phyloP scores from a whole-genome alignment of 2,888 invertebrate species.

The Drosophila nigricruria region DNA sequence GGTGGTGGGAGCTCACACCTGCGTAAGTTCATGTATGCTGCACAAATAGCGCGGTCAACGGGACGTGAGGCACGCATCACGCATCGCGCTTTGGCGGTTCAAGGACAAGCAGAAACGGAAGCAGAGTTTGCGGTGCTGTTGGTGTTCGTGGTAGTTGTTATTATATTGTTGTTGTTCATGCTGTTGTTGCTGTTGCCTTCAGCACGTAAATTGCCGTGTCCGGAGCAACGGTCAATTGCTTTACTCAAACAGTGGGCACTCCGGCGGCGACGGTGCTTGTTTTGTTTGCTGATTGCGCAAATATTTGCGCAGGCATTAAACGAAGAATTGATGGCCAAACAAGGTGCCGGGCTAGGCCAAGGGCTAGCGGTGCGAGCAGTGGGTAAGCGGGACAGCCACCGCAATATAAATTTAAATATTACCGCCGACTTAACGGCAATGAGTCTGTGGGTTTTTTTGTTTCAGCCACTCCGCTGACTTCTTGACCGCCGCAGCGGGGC shows the following conservation, averaged over 20 bases:
- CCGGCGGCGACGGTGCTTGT: slow-evolving; percentile 58
- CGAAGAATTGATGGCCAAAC: slow-evolving; percentile 71
- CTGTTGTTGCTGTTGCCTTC: slow-evolving; percentile 23
- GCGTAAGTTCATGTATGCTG: slow-evolving; percentile 33
- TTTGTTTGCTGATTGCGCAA: slow-evolving; percentile 82
- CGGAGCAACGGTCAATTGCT: slow-evolving; percentile 76
- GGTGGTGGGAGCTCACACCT: slow-evolving; percentile 20
- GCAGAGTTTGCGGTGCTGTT: slow-evolving; percentile 59
- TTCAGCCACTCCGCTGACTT: slow-evolving; percentile 53
- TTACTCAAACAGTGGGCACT: slow-evolving; percentile 71
- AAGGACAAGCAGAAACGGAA: slow-evolving; percentile 70
- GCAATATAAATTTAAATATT: slow-evolving; percentile 78
- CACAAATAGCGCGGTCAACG: slow-evolving; percentile 42
- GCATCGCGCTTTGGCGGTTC: slow-evolving; percentile 25
- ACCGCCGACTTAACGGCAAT: slow-evolving; percentile 77
- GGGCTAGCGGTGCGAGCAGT: not conserved
- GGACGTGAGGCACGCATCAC: slow-evolving; percentile 17
- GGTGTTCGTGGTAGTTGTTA: slow-evolving; percentile 20
- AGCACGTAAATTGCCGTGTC: slow-evolving; percentile 57
- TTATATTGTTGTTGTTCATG: slow-evolving; percentile 7
- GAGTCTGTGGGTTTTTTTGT: slow-evolving; percentile 63
- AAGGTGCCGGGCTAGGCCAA: slow-evolving; percentile 3
- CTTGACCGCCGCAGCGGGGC: slow-evolving; percentile 51
- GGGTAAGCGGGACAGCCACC: slow-evolving; percentile 37
- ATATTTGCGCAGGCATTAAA: slow-evolving; percentile 81